Base-by-base conservation (phyloP, 2,888 invertebrate species). In the Augochlorella aurata region DNA sequence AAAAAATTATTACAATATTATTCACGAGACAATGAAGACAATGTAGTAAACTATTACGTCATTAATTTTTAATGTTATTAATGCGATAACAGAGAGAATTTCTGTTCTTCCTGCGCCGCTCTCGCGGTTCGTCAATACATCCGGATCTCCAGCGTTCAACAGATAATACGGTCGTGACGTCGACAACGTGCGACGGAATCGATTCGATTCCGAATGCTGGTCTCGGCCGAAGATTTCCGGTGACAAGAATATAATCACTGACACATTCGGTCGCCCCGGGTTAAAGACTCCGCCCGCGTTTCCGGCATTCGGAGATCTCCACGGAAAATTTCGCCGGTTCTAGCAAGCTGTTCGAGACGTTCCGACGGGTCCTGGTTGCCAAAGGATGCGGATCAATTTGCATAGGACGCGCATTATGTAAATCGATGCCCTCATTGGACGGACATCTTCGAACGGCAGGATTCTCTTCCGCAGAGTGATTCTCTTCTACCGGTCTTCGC, bases 331-430 rank as follows among this genome's bases (percentile, higher is more conserved):
- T 82, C 69, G 71, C 24, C 50, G 21, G 18, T 14, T 61, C 24
- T 61, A 14, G 29, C 16, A 29, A 29, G 47, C 54, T 71, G 67
- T 21, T 12, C 54, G 58, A 74, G 67, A 65, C 54, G 50, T 29
- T 69, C 81, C 73, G 54, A 76, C 69, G 38, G 68, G 49, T 63
- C 49, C 52, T 9, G n/a, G 63, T 14, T 47, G 63, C 21, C 68
- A 10, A 61, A 44, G 52, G n/a, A 70, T 67, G 72, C 83, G 83
- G 83, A 88, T 84, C 85, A 90, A 63, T 91, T 91, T 91, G 87
- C 91, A 89, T 90, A 75, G 79, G 83, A 83, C 86, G 85, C 88
- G 87, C 88, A 90, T 91, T 90, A 91, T 91, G 89, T 78, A 90
- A 90, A 91, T 88, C 72, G 74, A 79, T 66, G 76, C 49, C 47